Base-by-base conservation (phyloP, 2,888 invertebrate species). In the Megamerina dolium region DNA sequence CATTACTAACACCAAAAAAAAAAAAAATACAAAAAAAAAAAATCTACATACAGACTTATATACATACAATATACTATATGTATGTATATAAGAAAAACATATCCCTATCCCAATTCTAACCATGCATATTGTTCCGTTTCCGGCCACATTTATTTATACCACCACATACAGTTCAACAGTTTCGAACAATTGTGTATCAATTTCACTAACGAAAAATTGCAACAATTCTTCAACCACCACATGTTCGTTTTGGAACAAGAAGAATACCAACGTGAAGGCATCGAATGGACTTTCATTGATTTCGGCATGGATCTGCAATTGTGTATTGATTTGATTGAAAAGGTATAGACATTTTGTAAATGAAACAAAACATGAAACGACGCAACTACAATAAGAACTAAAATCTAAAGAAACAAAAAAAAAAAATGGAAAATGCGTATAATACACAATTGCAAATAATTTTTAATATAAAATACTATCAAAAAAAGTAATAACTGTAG, bases 211-310 rank as follows among this genome's bases (percentile, higher is more conserved):
- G 90, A 90, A 78, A 87, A 89, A 73, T 79, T 91, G 66, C 90
- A 91, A 77, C 90, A 91, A 76, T 91, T 90, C 81, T 91, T 91
- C 83, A 90, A 90, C 75, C 89, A 90, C 72, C 85, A 91, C 78
- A 91, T 91, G 90, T 90, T 90, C 75, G 87, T 91, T 58, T 80
- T 91, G 70, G 90, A 90, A 77, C 90, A 90, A 80, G 90, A 91
- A 77, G 89, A 90, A 73, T 91, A 90, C 76, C 84, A 87, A 72
- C 80, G 82, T 60, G 90, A 91, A 76, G 89, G 89, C 71, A 89
- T 91, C 76, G 82, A 87, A 70, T 91, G 90, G 90, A 82, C 83
- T 66, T 91, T 91, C 77, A 90, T 91, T 74, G 90, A 90, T 79
- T 90, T 90, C 75, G 90, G 90, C 75, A 85, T 91, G 83, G 90